These are phyloP conservation scores for Machimus rusticus DNA, from an alignment of 2,888 invertebrate species.

Conservation along the genomic window DNA sequence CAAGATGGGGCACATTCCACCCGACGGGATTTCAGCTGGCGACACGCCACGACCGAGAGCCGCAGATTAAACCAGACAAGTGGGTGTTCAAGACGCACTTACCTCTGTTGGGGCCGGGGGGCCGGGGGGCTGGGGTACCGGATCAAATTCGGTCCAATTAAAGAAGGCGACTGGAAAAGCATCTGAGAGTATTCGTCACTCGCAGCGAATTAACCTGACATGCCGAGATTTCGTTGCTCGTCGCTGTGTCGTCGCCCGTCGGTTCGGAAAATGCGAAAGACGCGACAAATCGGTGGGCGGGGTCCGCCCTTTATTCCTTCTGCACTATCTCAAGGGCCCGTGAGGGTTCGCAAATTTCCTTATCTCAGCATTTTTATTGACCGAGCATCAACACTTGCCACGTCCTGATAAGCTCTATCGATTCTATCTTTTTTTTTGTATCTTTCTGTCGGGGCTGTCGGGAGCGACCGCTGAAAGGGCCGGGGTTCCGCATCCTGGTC, in stretches of 20 bases:
- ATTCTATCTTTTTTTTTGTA: conserved; percentile 4
- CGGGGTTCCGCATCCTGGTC: background rate
- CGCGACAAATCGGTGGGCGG: background rate
- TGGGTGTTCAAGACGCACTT: conserved; percentile 38
- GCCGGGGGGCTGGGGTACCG: background rate
- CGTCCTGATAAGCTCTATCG: conserved; percentile 15
- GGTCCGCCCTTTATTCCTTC: background rate
- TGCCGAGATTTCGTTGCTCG: background rate
- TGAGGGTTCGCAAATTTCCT: conserved; percentile 13
- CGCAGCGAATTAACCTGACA: conserved; percentile 5
- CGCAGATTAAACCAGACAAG: conserved; percentile 39
- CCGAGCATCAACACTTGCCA: conserved; percentile 22
- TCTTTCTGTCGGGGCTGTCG: background rate
- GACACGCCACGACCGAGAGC: conserved; percentile 21
- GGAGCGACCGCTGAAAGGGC: background rate
- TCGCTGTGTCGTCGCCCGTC: background rate
- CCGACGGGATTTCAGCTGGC: background rate
- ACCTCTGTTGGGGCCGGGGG: background rate
- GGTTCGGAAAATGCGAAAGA: background rate
- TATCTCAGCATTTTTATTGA: conserved; percentile 4
- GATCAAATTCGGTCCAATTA: background rate
- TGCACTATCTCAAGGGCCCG: conserved; percentile 2
- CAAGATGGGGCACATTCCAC: background rate
- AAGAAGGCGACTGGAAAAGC: background rate
- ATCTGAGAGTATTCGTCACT: conserved; percentile 25